Conservation (phyloP, 2,797 vertebrate genomes). For the Mus caroli region DNA sequence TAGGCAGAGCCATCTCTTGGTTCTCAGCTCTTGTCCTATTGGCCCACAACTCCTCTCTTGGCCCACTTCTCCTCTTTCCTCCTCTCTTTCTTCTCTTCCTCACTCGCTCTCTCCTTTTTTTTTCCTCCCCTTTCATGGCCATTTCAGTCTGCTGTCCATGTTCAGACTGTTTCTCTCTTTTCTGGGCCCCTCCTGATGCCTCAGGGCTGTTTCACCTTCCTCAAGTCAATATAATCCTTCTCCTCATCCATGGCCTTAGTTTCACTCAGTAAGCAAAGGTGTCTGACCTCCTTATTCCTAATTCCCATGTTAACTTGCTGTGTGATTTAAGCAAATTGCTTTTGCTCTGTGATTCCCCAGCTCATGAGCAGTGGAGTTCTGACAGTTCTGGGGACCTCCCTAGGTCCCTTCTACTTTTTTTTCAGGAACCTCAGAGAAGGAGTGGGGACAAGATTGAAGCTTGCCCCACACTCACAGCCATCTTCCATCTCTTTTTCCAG, state of each 20-base stretch:
- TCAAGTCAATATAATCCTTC: neutral
- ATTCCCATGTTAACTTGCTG: neutral
- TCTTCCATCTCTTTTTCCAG: neutral
- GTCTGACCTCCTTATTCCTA: neutral
- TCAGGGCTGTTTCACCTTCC: neutral
- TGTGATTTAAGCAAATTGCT: neutral
- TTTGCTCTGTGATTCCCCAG: slow-evolving; percentile 7
- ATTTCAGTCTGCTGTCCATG: neutral
- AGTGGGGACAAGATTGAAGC: neutral
- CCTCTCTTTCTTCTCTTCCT: neutral
- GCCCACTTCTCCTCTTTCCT: neutral
- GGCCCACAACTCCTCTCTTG: neutral
- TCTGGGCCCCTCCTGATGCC: neutral
- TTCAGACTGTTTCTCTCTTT: neutral
- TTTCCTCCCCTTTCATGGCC: too few relatives aligned
- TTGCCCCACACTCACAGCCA: neutral
- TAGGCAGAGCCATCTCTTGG: neutral
- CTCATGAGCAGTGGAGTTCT: neutral
- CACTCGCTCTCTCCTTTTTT: too few relatives aligned
- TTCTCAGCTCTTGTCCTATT: neutral
- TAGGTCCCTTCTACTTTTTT: neutral
- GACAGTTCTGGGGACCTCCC: neutral
- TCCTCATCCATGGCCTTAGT: neutral
- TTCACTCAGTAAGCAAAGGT: neutral
- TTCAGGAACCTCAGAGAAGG: neutral